These are phyloP conservation scores for Blastobasis lacticolella DNA, from an alignment of 2,888 invertebrate genomes.

Conservation along the genomic window DNA sequence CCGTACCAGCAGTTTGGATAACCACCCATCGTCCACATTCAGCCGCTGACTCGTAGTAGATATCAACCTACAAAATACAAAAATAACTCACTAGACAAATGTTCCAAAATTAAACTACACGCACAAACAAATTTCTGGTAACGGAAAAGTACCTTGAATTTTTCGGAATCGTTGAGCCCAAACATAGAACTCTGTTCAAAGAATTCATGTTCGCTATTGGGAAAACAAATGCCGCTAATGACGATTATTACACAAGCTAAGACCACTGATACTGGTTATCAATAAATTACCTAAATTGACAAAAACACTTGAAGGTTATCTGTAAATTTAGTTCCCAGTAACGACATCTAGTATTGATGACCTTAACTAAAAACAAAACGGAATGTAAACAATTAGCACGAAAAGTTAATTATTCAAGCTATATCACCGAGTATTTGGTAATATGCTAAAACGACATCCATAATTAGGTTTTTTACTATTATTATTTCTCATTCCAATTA, in stretches of 20 bases:
- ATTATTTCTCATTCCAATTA: no score
- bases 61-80: constrained; percentile 60
- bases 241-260: constrained; percentile 20
- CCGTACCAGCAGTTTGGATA: constrained; percentile 90
- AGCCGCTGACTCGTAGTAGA: constrained; percentile 47
- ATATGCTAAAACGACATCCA: no score
- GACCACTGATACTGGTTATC: constrained; percentile 49
- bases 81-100: constrained; percentile 27
- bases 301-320: constrained; percentile 73
- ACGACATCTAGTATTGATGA: constrained; percentile 48
- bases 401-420: not conserved
- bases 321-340: constrained; percentile 42
- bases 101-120: constrained; percentile 34
- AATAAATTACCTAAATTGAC: constrained; percentile 41
- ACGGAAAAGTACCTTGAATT: constrained; percentile 46
- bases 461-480: no score
- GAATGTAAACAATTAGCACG: not conserved
- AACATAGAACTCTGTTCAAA: constrained; percentile 46
- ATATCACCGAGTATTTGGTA: no score
- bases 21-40: constrained; percentile 83
- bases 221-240: constrained; percentile 18
- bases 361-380: constrained; percentile 14
- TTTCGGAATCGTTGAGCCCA: constrained; percentile 47
- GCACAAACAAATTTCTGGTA: constrained; percentile 7
- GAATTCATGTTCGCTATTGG: constrained; percentile 47